A percentile compares a stretch with the other conserved stretches of the same genome.
Evolutionary conservation across 1,140 invertebrate species (phyloP).

Genomic region (Carposina sasakii): DNA sequence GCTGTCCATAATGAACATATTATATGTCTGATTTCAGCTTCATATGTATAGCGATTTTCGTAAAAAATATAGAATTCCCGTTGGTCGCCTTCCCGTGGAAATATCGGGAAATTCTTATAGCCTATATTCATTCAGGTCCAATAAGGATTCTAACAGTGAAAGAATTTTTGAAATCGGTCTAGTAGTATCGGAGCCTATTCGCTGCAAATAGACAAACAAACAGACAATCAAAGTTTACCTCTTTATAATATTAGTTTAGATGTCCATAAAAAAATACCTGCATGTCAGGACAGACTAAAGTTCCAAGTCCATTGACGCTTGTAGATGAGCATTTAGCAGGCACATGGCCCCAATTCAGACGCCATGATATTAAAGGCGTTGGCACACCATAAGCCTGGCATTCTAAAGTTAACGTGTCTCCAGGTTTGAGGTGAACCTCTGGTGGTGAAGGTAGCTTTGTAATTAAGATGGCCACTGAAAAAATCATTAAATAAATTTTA

Average conservation of each 20-base stretch:
- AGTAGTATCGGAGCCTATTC: no score
- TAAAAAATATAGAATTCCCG: no score
- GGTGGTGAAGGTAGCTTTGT: constrained; percentile 76
- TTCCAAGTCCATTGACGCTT: constrained; percentile 86
- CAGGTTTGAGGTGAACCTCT: constrained; percentile 79
- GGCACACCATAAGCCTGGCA: constrained; percentile 94
- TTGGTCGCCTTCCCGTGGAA: no score
- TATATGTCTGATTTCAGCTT: no score
- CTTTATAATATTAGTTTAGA: not conserved
- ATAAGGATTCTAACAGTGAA: no score
- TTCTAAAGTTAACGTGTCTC: constrained; percentile 82
- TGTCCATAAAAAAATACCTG: constrained; percentile 44
- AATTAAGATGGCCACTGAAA: constrained; percentile 49
- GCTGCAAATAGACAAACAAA: not conserved
- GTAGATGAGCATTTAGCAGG: constrained; percentile 86
- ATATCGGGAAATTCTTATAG: no score
- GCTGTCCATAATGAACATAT: no score
- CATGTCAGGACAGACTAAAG: constrained; percentile 86
- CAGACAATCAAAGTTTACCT: not conserved
- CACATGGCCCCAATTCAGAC: constrained; percentile 97
- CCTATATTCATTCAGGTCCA: no score
- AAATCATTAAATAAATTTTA: no score
- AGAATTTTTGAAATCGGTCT: no score
- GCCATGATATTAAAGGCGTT: constrained; percentile 93
- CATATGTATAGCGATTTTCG: no score